Base-by-base conservation (phyloP, 2,113 vertebrate genomes). In the Pelecanoides urinatrix region DNA sequence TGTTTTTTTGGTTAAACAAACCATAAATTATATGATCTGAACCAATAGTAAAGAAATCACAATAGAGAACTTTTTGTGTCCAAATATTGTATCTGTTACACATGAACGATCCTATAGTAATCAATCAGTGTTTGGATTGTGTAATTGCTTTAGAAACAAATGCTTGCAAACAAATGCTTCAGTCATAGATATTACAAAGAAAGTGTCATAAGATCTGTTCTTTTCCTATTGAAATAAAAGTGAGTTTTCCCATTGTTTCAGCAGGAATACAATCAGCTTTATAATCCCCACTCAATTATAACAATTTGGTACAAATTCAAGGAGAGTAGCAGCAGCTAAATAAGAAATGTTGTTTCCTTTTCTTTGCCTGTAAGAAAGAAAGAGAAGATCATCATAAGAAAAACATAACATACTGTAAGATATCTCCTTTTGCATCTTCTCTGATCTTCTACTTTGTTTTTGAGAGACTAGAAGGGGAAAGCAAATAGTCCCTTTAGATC, bases 371-470 rank as follows among this genome's bases (percentile, higher is more conserved):
- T 81, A 38, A 93, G 68, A 88, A 81, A 59, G 83, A n/a, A 92
- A 63, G 52, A 92, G 53, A 77, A 56, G 29, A 76, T 61, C 70
- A 56, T 81, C 11, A 9, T 58, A 45, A 83, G 53, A 62, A 84
- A 86, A 78, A 19, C 47, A 22, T 32, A 71, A 40, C 1, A 3
- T 55, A 32, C 40, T 76, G 23, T 72, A 66, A 74, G 56, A n/a
- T 72, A 86, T 7, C 65, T 85, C 47, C 11, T 27, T 96, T 88
- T 81, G 42, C 68, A 63, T 90, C 83, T 83, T 92, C 85, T 93
- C 92, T 95, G 80, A 92, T 97, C 77, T 76, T 78, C 62, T 86
- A 8, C 50, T 44, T 82, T 80, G 45, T 71, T 88, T 96, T 94
- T 79, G 76, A 66, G 55, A 78, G 56, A 52, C 45, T 42, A 26